These are phyloP conservation scores for Anolis carolinensis DNA, from an alignment of 2,113 vertebrate genomes.

Conservation along the genomic window DNA sequence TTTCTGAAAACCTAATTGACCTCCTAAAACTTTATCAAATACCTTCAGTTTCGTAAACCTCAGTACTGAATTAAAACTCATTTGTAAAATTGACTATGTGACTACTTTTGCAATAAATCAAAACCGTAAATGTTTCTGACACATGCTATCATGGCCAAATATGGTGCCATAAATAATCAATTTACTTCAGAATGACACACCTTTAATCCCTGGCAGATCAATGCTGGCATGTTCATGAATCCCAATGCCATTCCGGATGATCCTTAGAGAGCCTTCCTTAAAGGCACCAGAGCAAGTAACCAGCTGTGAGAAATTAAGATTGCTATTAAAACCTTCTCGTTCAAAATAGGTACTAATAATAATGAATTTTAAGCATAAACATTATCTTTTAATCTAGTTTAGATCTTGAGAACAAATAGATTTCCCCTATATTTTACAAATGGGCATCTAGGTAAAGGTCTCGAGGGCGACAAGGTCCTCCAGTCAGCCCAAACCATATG, in stretches of 20 bases:
- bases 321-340: conserved; percentile 2
- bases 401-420: too few relatives aligned
- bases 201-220: conserved; percentile 97
- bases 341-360: too few relatives aligned
- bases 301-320: conserved; percentile 77
- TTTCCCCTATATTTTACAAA: too few relatives aligned
- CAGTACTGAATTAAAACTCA: background rate
- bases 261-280: conserved; percentile 95
- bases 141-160: background rate
- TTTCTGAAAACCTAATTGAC: background rate
- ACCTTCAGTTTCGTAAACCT: background rate
- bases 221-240: conserved; percentile 99
- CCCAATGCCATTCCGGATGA: conserved; percentile 97
- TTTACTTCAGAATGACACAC: conserved; percentile 52
- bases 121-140: background rate
- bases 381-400: too few relatives aligned
- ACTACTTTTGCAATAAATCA: background rate
- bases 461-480: too few relatives aligned
- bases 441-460: too few relatives aligned
- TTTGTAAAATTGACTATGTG: background rate
- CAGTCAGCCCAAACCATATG: background rate
- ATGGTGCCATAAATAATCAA: background rate
- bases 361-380: too few relatives aligned
- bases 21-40: background rate
- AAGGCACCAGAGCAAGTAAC: conserved; percentile 98